These are phyloP conservation scores for Toxostoma redivivum DNA, from an alignment of 2,113 vertebrate genomes.

Conservation along the genomic window DNA sequence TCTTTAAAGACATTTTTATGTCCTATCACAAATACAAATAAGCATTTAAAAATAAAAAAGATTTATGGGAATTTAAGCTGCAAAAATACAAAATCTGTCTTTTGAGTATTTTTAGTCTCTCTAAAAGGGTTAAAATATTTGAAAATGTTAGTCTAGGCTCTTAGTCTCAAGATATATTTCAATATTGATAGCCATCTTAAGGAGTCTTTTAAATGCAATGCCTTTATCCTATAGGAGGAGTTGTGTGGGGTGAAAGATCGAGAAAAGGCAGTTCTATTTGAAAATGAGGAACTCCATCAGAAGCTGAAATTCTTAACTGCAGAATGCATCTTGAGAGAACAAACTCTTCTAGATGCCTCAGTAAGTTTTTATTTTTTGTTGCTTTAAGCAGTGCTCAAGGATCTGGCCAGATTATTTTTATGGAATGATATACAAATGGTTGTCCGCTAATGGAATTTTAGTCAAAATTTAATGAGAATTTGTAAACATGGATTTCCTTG, in stretches of 20 bases:
- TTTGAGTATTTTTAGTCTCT: not conserved
- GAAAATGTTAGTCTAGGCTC: not conserved
- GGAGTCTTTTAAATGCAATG: not conserved
- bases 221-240: slow-evolving; percentile 79
- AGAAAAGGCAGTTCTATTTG: slow-evolving; percentile 79
- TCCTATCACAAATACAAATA: not conserved
- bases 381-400: not conserved
- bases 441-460: not conserved
- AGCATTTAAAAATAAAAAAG: not conserved
- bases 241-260: slow-evolving; percentile 81
- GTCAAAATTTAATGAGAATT: not conserved
- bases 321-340: slow-evolving; percentile 74
- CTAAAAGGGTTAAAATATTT: not conserved
- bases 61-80: not conserved
- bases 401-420: not conserved
- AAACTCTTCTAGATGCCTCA: slow-evolving; percentile 69
- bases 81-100: not conserved
- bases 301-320: slow-evolving; percentile 74
- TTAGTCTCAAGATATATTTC: not conserved
- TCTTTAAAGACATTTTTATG: not conserved
- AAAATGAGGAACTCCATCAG: slow-evolving; percentile 85
- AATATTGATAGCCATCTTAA: not conserved
- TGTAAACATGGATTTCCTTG: not conserved
- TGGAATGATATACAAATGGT: not conserved
- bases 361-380: slow-evolving; percentile 62